A percentile compares a stretch with the other conserved stretches of the same genome.
phyloP scores from a whole-genome alignment of 2,888 invertebrate genomes.

The Mechanitis messenoides region DNA sequence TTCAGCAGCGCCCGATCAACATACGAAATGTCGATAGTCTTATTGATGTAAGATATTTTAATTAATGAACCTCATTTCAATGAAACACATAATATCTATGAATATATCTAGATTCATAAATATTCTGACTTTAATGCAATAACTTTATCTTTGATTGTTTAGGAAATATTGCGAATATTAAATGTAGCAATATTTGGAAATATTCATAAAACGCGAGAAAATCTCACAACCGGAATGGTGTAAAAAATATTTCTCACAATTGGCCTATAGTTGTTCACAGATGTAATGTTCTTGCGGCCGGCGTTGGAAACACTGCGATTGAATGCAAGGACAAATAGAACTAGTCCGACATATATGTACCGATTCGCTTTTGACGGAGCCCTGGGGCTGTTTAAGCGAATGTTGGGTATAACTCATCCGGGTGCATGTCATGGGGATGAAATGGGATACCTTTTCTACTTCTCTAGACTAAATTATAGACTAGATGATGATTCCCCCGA shows the following conservation, averaged over 20 bases:
- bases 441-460: slow-evolving; percentile 80
- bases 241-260: slow-evolving; percentile 9
- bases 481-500: slow-evolving; percentile 77
- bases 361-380: slow-evolving; percentile 79
- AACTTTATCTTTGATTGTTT: background rate
- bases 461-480: slow-evolving; percentile 78
- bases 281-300: slow-evolving; percentile 79
- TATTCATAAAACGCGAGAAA: background rate
- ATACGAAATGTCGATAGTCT: slow-evolving; percentile 74
- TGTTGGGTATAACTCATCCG: slow-evolving; percentile 77
- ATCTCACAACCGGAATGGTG: background rate
- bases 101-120: too few relatives aligned
- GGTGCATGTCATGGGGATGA: slow-evolving; percentile 81
- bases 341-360: slow-evolving; percentile 77
- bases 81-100: too few relatives aligned
- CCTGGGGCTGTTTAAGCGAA: slow-evolving; percentile 78
- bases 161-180: background rate
- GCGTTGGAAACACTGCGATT: slow-evolving; percentile 71
- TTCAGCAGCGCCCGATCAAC: slow-evolving; percentile 74
- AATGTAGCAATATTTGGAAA: background rate
- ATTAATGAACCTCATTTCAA: background rate
- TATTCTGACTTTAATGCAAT: background rate
- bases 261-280: slow-evolving; percentile 74
- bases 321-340: slow-evolving; percentile 55
- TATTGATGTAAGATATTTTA: slow-evolving; percentile 62